phyloP scores from a whole-genome alignment of 2,797 vertebrate species.

The Phrynocephalus guinanensis region DNA sequence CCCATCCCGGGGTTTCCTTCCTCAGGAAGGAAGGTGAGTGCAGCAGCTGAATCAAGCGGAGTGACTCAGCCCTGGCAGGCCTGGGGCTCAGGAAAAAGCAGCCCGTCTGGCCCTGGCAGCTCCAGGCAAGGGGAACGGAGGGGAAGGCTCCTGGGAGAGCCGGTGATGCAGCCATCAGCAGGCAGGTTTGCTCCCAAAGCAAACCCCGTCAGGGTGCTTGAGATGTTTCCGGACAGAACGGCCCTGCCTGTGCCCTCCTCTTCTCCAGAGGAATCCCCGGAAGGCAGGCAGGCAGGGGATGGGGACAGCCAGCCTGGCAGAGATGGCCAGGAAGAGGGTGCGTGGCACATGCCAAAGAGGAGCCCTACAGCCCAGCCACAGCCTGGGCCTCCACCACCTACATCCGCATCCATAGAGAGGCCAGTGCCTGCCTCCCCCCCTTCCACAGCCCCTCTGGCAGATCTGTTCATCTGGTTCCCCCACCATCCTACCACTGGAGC shows the following conservation, averaged over 20 bases:
- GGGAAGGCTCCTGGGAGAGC: not conserved
- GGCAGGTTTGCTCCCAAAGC: not conserved
- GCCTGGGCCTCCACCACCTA: no score
- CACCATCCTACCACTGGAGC: not conserved
- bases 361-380: no score
- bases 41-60: not conserved
- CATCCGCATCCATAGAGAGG: no score
- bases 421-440: no score
- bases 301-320: no score
- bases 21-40: not conserved
- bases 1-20: not conserved
- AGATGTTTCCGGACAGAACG: not conserved
- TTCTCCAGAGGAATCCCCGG: no score
- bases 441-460: no score
- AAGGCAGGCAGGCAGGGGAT: no score
- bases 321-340: no score
- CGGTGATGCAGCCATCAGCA: not conserved
- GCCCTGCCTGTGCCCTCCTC: not conserved
- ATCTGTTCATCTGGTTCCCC: not conserved
- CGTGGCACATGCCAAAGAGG: no score
- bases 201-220: not conserved
- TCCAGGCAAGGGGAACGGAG: not conserved
- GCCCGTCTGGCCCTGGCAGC: not conserved
- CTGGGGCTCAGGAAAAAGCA: not conserved
- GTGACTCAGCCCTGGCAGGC: constrained; percentile 8